A percentile compares a stretch with the other conserved stretches of the same genome.
phyloP scores from a whole-genome alignment of 2,797 vertebrate species.

The Melanotaenia boesemani region DNA sequence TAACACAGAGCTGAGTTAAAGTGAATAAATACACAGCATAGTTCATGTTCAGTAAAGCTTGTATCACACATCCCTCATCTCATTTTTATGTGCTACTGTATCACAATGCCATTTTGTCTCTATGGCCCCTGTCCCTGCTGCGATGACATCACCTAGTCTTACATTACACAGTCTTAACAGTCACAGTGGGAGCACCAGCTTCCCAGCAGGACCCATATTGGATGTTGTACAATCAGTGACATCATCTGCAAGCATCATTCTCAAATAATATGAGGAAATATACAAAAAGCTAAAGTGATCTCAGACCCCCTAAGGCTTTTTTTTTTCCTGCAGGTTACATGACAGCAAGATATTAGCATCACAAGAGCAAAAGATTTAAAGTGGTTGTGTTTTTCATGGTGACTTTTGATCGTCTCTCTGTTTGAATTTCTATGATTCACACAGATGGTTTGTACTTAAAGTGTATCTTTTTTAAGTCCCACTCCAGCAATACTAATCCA shows the following conservation, averaged over 20 bases:
- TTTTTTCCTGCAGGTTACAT: conserved; percentile 17
- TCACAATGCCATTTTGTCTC: conserved; percentile 24
- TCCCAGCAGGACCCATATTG: conserved; percentile 72
- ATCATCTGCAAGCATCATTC: conserved; percentile 67
- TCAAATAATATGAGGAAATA: conserved; percentile 43
- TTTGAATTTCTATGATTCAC: conserved; percentile 12
- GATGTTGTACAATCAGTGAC: conserved; percentile 70
- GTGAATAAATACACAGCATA: not conserved
- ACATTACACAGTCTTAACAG: conserved; percentile 71
- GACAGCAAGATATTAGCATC: conserved; percentile 41
- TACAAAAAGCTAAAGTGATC: conserved; percentile 46
- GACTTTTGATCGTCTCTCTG: conserved; percentile 23
- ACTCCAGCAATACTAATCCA: not conserved
- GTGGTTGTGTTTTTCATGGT: conserved; percentile 13
- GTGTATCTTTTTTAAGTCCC: not conserved
- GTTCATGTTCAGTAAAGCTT: conserved; percentile 8
- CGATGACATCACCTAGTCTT: conserved; percentile 76
- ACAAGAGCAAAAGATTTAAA: conserved; percentile 28
- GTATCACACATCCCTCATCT: conserved; percentile 3
- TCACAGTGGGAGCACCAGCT: conserved; percentile 62
- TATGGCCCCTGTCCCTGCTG: conserved; percentile 28
- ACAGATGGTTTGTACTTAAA: not conserved
- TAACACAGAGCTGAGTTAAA: not conserved
- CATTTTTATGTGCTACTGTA: not conserved
- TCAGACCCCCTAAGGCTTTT: conserved; percentile 22